These are phyloP conservation scores for Rousettus madagascariensis DNA, from an alignment of 2,797 vertebrate species.

Conservation along the genomic window DNA sequence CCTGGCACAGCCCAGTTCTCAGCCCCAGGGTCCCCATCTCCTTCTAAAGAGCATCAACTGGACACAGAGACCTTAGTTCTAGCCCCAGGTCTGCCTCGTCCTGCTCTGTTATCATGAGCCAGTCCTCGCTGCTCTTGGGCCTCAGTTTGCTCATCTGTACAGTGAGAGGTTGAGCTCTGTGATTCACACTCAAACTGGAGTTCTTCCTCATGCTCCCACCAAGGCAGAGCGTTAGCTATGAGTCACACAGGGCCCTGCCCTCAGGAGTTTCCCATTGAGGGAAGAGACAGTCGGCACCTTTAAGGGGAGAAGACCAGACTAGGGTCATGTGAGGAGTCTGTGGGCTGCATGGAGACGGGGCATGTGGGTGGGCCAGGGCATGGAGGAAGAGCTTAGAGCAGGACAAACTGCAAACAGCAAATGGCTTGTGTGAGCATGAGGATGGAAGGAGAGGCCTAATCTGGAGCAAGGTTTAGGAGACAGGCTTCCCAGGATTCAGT, in stretches of 20 bases:
- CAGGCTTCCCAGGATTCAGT: not conserved
- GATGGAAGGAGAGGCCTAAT: not conserved
- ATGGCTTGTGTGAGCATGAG: not conserved
- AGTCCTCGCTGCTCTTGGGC: not conserved
- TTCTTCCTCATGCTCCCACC: not conserved
- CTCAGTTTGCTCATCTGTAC: not conserved
- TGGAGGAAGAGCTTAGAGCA: not conserved
- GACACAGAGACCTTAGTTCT: not conserved
- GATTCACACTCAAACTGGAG: not conserved
- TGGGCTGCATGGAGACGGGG: not conserved
- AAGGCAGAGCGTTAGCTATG: not conserved
- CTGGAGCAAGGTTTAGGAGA: not conserved
- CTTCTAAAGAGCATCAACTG: not conserved
- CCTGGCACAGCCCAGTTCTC: not conserved
- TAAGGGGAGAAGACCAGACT: not conserved
- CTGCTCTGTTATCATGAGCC: not conserved
- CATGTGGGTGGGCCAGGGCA: too few species aligned
- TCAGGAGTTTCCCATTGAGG: not conserved
- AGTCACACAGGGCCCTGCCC: not conserved
- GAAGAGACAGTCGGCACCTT: not conserved
- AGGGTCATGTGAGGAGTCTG: not conserved
- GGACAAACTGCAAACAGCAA: not conserved
- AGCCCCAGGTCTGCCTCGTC: not conserved
- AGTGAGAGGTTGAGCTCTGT: not conserved
- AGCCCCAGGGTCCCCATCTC: not conserved